Conservation (phyloP, 2,113 vertebrate genomes). For the Lamprologus speciosus region DNA sequence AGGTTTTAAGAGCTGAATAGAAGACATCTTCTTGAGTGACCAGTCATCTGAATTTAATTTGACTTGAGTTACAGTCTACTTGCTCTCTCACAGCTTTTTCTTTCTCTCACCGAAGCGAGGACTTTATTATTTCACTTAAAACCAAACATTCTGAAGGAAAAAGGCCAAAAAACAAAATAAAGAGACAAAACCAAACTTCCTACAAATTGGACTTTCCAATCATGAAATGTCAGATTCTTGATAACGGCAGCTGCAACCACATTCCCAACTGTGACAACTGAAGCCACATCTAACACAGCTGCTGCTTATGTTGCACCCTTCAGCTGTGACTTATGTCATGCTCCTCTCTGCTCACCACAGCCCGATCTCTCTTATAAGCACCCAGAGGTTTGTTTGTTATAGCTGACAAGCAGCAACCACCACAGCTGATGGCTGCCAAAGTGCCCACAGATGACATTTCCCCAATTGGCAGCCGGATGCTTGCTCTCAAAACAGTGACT, state of each 20-base stretch:
- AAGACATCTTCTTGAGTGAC: background rate
- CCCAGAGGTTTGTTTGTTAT: background rate
- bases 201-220: background rate
- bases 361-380: background rate
- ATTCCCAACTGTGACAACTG: constrained; percentile 9
- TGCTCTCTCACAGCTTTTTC: background rate
- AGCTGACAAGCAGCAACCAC: background rate
- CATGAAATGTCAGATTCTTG: background rate
- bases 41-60: background rate
- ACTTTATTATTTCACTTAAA: background rate
- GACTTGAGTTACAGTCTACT: background rate
- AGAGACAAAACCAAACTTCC: background rate
- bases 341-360: background rate
- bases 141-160: background rate
- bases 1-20: background rate
- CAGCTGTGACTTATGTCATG: constrained; percentile 13
- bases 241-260: background rate
- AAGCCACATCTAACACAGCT: constrained; percentile 14
- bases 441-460: background rate
- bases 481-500: background rate
- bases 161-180: background rate
- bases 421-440: background rate
- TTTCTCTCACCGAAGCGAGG: background rate
- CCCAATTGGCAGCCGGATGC: background rate
- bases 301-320: constrained; percentile 16